Evolutionary conservation across 2,797 vertebrate genomes (phyloP).

Genomic region (Apogon hyalosoma): DNA sequence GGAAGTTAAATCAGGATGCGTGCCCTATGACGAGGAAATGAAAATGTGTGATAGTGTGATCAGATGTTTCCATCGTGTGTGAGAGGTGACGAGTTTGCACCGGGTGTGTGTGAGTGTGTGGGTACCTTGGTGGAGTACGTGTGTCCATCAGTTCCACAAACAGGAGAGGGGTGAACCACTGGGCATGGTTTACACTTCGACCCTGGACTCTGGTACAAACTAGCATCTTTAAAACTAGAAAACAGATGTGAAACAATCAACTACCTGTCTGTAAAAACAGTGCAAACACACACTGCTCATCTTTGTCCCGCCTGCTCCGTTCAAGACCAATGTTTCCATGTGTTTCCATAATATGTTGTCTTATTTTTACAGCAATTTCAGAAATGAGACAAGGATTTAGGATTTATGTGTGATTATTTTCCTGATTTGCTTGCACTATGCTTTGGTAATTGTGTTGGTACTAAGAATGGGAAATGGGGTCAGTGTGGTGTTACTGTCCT

Average conservation of each 20-base stretch:
- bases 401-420: constrained; percentile 70
- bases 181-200: constrained; percentile 92
- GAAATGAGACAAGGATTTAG: constrained; percentile 56
- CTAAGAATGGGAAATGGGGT: constrained; percentile 78
- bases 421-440: constrained; percentile 54
- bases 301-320: neutral
- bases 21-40: constrained; percentile 40
- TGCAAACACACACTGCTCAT: neutral
- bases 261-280: neutral
- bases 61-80: constrained; percentile 7
- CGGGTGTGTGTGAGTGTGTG: neutral
- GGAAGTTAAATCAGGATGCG: constrained; percentile 48
- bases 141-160: constrained; percentile 95
- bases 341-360: constrained; percentile 13
- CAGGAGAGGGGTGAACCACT: constrained; percentile 86
- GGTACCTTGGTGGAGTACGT: constrained; percentile 93
- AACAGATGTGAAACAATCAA: constrained; percentile 33
- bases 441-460: constrained; percentile 57
- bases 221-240: constrained; percentile 90
- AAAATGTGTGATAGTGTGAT: constrained; percentile 12
- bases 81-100: neutral
- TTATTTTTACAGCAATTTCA: constrained; percentile 42
- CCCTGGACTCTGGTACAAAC: constrained; percentile 85
- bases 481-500: constrained; percentile 74
- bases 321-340: constrained; percentile 8